Percentiles rank a stretch among this genome's conserved stretches.
phyloP scores from a whole-genome alignment of 2,888 invertebrate genomes.

The Xanthia togata region DNA sequence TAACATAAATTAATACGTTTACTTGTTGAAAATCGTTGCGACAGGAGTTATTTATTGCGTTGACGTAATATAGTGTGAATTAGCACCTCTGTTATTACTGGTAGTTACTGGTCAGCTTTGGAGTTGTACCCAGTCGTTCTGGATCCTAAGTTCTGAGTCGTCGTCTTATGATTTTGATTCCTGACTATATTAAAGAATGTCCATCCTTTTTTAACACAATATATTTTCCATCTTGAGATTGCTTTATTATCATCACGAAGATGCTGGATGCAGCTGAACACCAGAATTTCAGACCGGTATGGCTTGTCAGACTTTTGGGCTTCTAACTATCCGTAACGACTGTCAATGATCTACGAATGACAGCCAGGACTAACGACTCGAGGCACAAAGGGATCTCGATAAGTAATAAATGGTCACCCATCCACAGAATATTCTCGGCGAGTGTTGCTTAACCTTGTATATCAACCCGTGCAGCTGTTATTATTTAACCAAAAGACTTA shows the following conservation, averaged over 20 bases:
- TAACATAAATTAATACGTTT: conserved; percentile 66
- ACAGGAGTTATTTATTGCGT: conserved; percentile 59
- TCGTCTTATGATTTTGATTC: neutral
- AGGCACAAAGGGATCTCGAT: no score
- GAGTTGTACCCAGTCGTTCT: neutral
- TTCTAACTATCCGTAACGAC: no score
- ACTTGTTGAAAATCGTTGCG: conserved; percentile 62
- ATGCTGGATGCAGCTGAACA: neutral
- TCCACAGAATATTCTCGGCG: no score
- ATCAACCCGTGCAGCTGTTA: no score
- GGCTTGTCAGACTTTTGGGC: no score
- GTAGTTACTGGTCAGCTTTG: conserved; percentile 29
- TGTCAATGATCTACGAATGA: no score
- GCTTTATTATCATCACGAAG: neutral
- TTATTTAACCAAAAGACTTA: no score
- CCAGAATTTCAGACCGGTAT: no score
- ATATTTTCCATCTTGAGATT: neutral
- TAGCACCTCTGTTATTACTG: conserved; percentile 27
- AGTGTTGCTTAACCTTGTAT: no score
- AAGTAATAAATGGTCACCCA: no score
- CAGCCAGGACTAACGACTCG: no score
- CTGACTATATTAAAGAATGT: neutral
- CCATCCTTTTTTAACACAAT: neutral
- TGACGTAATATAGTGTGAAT: conserved; percentile 52
- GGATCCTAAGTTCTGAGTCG: neutral